These are phyloP conservation scores for Calcarius ornatus DNA, from an alignment of 2,113 vertebrate genomes.

Conservation along the genomic window DNA sequence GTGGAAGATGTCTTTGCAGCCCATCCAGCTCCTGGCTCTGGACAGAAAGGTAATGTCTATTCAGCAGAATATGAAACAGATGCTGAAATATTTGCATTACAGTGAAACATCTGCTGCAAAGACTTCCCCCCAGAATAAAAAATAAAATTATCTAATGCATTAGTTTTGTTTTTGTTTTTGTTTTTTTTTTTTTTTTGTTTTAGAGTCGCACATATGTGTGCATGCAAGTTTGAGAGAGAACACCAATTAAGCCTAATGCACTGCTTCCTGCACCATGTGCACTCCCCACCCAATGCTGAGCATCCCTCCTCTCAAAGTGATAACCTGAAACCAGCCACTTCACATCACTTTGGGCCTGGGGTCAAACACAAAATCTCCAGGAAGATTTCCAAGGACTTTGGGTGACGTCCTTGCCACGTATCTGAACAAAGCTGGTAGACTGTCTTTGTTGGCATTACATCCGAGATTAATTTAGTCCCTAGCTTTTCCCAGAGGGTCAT, in stretches of 20 bases:
- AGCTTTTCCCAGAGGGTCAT: slow-evolving; percentile 20
- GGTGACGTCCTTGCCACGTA: neutral
- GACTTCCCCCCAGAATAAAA: neutral
- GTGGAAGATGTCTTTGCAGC: neutral
- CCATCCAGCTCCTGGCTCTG: neutral
- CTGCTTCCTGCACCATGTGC: fast-evolving
- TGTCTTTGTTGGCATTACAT: neutral
- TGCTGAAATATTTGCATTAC: neutral
- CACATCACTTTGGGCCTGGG: neutral
- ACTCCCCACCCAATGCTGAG: neutral
- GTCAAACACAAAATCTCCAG: neutral
- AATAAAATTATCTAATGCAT: neutral
- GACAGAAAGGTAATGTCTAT: neutral
- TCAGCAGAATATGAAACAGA: slow-evolving; percentile 4
- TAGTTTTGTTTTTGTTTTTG: neutral
- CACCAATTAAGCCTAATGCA: neutral
- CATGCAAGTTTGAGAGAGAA: neutral
- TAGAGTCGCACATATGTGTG: neutral
- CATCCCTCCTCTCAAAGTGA: neutral
- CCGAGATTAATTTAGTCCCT: neutral
- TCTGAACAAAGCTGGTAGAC: neutral
- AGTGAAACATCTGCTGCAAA: neutral
- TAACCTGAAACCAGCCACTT: neutral
- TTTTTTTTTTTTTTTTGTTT: neutral
- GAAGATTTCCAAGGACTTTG: neutral